These are phyloP conservation scores for Chelon auratus DNA, from an alignment of 2,797 vertebrate species.

Conservation along the genomic window DNA sequence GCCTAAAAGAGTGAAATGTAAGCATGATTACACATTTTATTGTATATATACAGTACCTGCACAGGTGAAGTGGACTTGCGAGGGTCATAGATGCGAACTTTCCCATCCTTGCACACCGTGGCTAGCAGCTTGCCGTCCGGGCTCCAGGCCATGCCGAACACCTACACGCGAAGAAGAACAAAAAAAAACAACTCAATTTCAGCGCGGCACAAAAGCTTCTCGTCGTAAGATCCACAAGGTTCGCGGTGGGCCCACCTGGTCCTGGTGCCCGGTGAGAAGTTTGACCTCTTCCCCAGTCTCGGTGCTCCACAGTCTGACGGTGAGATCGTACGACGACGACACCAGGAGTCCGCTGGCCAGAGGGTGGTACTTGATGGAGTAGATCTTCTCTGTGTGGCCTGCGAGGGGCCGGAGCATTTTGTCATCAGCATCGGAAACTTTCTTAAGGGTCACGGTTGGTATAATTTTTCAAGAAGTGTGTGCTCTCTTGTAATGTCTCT, in stretches of 20 bases:
- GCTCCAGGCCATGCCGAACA: constrained; percentile 95
- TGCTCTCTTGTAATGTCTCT: no score
- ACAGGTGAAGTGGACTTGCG: constrained; percentile 83
- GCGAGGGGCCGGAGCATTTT: constrained; percentile 7
- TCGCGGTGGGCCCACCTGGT: constrained; percentile 85
- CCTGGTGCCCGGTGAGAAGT: constrained; percentile 88
- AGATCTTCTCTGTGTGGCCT: constrained; percentile 98
- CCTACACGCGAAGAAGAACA: constrained; percentile 74
- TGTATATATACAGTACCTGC: constrained; percentile 80
- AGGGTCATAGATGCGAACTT: constrained; percentile 90
- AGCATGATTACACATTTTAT: no score
- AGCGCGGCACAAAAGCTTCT: neutral
- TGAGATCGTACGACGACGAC: constrained; percentile 95
- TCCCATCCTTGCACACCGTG: constrained; percentile 92
- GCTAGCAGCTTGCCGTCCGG: constrained; percentile 90
- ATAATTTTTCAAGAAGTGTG: no score
- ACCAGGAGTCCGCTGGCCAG: constrained; percentile 88
- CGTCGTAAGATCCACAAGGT: neutral
- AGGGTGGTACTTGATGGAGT: constrained; percentile 94
- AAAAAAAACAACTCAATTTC: no score
- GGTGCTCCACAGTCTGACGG: constrained; percentile 91
- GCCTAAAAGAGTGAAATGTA: no score
- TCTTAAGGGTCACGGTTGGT: no score
- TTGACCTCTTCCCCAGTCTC: constrained; percentile 79
- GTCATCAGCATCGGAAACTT: constrained; percentile 16